A percentile compares a stretch with the other conserved stretches of the same genome.
These are phyloP conservation scores for Chrosomus eos DNA, from an alignment of 2,797 vertebrate species.

Conservation along the genomic window DNA sequence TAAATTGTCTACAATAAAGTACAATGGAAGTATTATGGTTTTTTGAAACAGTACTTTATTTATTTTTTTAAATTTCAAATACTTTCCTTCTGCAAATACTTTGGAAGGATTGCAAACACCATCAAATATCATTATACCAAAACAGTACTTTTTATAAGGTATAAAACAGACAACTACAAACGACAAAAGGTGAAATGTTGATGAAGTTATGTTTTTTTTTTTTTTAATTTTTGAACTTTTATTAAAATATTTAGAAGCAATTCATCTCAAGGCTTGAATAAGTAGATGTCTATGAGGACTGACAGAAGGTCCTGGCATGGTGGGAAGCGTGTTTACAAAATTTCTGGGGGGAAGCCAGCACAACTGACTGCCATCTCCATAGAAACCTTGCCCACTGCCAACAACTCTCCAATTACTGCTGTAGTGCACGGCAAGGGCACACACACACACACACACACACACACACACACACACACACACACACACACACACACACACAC, in stretches of 20 bases:
- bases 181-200: background rate
- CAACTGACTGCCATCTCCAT: constrained; percentile 38
- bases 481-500: constrained; percentile 50
- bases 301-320: background rate
- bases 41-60: background rate
- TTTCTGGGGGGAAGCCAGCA: constrained; percentile 37
- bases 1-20: constrained; percentile 35
- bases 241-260: constrained; percentile 44
- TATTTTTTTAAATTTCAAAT: too few species aligned
- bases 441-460: constrained; percentile 48
- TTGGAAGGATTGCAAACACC: background rate
- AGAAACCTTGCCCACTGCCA: constrained; percentile 42
- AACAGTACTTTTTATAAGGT: background rate
- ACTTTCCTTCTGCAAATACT: too few species aligned
- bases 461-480: too few species aligned
- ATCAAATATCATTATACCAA: background rate
- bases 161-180: constrained; percentile 9
- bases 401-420: constrained; percentile 45
- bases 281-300: background rate
- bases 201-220: constrained; percentile 8
- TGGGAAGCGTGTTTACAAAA: constrained; percentile 30
- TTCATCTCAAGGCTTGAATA: background rate
- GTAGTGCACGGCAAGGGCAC: constrained; percentile 17
- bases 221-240: constrained; percentile 25
- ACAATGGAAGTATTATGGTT: constrained; percentile 1